phyloP scores from a whole-genome alignment of 2,888 invertebrate species.

The Lithophane semibrunnea region DNA sequence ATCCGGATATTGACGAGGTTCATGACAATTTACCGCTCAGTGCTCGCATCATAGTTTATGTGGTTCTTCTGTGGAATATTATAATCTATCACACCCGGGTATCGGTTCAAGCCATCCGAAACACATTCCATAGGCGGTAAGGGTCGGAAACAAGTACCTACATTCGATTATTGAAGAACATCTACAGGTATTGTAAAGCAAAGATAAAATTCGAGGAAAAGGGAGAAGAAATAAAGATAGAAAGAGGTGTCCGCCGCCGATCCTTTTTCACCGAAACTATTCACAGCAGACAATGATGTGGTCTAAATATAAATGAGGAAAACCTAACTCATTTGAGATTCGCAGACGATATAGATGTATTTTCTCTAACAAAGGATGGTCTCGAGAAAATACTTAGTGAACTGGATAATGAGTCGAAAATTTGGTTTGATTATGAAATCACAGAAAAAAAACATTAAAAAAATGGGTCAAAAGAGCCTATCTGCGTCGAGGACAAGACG shows the following conservation, averaged over 20 bases:
- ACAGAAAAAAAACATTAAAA: background rate
- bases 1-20: slow-evolving; percentile 13
- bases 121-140: slow-evolving; percentile 11
- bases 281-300: background rate
- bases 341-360: background rate
- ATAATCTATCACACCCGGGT: slow-evolving; percentile 16
- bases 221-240: background rate
- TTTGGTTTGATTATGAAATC: background rate
- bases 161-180: background rate
- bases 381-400: background rate
- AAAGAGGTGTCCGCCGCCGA: background rate
- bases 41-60: slow-evolving; percentile 15
- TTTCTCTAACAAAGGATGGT: slow-evolving; percentile 3
- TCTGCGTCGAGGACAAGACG: background rate
- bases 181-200: background rate
- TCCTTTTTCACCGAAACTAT: background rate
- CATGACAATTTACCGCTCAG: slow-evolving; percentile 22
- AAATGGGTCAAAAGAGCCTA: background rate
- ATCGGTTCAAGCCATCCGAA: slow-evolving; percentile 14
- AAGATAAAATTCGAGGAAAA: background rate
- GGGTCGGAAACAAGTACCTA: background rate
- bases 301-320: slow-evolving; percentile 11
- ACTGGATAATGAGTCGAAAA: background rate
- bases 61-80: slow-evolving; percentile 36
- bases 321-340: background rate